A percentile compares a stretch with the other conserved stretches of the same genome.
Evolutionary conservation across 2,797 vertebrate genomes (phyloP).

Genomic region (Lagodon rhomboides): DNA sequence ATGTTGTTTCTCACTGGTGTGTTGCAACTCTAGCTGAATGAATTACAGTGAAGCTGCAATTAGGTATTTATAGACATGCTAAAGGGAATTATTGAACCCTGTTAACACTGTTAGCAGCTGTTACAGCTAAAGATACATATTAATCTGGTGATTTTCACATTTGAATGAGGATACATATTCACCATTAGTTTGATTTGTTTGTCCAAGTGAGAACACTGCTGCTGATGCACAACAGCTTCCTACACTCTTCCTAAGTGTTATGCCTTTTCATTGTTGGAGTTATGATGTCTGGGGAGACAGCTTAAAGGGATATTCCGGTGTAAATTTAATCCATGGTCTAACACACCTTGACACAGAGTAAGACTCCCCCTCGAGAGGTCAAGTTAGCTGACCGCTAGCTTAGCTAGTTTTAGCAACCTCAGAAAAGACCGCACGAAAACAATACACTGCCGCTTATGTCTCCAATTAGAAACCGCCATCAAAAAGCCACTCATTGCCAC

Average conservation of each 20-base stretch:
- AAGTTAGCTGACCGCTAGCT: too few species aligned
- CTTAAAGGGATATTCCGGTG: too few species aligned
- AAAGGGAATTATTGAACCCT: slow-evolving; percentile 37
- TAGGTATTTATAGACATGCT: slow-evolving; percentile 43
- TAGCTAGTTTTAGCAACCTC: too few species aligned
- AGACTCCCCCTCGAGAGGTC: too few species aligned
- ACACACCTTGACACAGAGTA: too few species aligned
- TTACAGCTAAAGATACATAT: slow-evolving; percentile 26
- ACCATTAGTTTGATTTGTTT: not conserved
- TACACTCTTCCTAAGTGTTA: not conserved
- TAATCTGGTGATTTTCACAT: slow-evolving; percentile 14
- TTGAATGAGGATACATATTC: not conserved
- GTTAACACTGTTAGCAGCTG: slow-evolving; percentile 36
- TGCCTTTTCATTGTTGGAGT: slow-evolving; percentile 5
- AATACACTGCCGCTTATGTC: too few species aligned
- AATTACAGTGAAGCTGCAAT: slow-evolving; percentile 46
- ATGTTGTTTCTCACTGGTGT: slow-evolving; percentile 22
- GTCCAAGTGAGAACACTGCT: not conserved
- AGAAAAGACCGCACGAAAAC: too few species aligned
- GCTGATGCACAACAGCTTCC: not conserved
- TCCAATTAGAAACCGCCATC: too few species aligned
- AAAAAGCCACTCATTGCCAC: too few species aligned
- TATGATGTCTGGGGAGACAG: not conserved
- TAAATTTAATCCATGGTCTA: too few species aligned
- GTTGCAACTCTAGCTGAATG: slow-evolving; percentile 29